Percentiles rank a stretch among this genome's conserved stretches.
Conservation (phyloP, 2,797 vertebrate species). For the Ceryle rudis region DNA sequence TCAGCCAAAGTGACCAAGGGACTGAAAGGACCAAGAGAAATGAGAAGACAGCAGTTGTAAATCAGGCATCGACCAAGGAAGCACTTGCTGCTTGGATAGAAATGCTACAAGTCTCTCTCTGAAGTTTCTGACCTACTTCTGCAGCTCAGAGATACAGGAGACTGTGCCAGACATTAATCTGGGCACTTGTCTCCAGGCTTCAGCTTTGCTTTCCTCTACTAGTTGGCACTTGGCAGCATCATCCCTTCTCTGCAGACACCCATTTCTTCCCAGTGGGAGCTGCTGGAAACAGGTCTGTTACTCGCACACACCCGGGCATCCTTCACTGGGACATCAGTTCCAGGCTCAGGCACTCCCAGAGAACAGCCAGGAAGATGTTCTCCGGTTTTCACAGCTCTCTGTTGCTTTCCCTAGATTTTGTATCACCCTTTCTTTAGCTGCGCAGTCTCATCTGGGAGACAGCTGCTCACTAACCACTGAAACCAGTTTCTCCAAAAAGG, state of each 20-base stretch:
- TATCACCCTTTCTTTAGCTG: constrained; percentile 12
- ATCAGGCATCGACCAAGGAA: not conserved
- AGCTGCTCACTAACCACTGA: constrained; percentile 4
- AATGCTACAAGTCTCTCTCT: not conserved
- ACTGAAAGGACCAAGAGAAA: not conserved
- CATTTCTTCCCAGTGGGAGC: not conserved
- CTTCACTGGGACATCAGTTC: not conserved
- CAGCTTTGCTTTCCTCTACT: not conserved
- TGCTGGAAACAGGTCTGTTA: not conserved
- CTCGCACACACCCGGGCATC: not conserved
- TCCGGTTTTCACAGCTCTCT: not conserved
- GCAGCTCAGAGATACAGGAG: not conserved
- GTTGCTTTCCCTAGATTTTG: not conserved
- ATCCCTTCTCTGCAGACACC: not conserved
- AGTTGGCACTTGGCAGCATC: not conserved
- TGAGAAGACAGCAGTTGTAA: not conserved
- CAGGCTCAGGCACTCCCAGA: not conserved
- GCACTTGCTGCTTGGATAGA: not conserved
- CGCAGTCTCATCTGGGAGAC: not conserved
- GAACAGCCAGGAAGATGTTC: not conserved
- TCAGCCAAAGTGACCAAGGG: not conserved
- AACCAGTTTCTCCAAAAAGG: constrained; percentile 9
- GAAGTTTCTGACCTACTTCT: constrained; percentile 15
- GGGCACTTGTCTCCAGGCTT: not conserved
- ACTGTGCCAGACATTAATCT: constrained; percentile 16